Percentiles rank a stretch among this genome's conserved stretches.
These are phyloP conservation scores for Operophtera brumata DNA, from an alignment of 2,888 invertebrate species.

Conservation along the genomic window DNA sequence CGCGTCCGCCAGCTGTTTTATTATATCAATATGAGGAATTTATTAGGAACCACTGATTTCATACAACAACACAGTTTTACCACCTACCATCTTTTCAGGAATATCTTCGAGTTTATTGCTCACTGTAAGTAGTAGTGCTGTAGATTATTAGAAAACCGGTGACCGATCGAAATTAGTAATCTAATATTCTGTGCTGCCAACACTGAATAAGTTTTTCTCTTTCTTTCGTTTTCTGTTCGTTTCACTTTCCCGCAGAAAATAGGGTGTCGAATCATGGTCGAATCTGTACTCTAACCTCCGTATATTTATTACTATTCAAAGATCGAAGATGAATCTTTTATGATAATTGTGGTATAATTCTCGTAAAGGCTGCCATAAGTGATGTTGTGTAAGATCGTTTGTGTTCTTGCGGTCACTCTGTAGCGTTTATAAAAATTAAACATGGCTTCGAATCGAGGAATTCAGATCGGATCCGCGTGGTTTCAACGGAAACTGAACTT, in stretches of 20 bases:
- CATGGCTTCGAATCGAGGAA: slow-evolving; percentile 94
- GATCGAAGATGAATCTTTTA: slow-evolving; percentile 84
- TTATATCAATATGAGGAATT: too few relatives aligned
- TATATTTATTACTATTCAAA: slow-evolving; percentile 79
- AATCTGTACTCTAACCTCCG: slow-evolving; percentile 80
- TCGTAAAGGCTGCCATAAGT: slow-evolving; percentile 78
- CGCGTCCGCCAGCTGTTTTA: too few relatives aligned
- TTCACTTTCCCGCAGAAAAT: slow-evolving; percentile 82
- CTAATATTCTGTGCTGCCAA: slow-evolving; percentile 59
- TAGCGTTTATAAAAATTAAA: slow-evolving; percentile 81
- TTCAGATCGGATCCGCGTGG: slow-evolving; percentile 98
- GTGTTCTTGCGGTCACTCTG: slow-evolving; percentile 77
- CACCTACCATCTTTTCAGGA: too few relatives aligned
- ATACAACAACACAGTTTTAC: too few relatives aligned
- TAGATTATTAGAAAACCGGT: not conserved
- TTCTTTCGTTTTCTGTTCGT: slow-evolving; percentile 74
- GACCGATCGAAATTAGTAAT: slow-evolving; percentile 40
- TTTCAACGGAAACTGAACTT: slow-evolving; percentile 98
- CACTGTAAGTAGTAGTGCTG: too few relatives aligned
- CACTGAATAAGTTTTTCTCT: slow-evolving; percentile 69
- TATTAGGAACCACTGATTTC: too few relatives aligned
- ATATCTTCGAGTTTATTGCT: too few relatives aligned
- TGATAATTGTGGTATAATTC: slow-evolving; percentile 84
- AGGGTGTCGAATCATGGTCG: slow-evolving; percentile 82
- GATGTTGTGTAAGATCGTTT: slow-evolving; percentile 80